These are phyloP conservation scores for Oreotrochilus melanogaster DNA, from an alignment of 2,113 vertebrate species.

Conservation along the genomic window DNA sequence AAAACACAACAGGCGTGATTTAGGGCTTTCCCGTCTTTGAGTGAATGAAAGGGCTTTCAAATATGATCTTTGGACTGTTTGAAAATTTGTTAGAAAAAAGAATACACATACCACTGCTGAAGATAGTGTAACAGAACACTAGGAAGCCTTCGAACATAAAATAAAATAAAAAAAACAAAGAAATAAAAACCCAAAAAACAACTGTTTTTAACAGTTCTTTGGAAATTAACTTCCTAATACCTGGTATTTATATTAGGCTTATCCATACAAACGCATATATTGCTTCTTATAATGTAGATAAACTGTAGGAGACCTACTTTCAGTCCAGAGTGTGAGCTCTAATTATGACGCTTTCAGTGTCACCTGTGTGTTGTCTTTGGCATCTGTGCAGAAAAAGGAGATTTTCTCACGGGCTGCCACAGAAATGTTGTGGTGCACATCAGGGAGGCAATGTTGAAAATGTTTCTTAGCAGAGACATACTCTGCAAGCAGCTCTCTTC, in stretches of 20 bases:
- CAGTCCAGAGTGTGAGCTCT: not conserved
- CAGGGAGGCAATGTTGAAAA: not conserved
- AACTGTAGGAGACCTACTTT: not conserved
- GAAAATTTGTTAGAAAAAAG: not conserved
- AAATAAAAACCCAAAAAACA: no score
- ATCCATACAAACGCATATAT: not conserved
- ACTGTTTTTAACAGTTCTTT: not conserved
- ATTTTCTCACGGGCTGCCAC: not conserved
- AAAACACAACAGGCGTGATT: constrained; percentile 13
- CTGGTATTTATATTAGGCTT: not conserved
- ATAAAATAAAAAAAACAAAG: not conserved
- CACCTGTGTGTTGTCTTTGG: not conserved
- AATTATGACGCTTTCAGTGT: not conserved
- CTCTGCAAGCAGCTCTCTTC: not conserved
- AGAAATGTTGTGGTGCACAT: not conserved
- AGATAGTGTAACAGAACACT: not conserved
- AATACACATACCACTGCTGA: not conserved
- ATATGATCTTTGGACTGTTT: not conserved
- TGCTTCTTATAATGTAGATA: not conserved
- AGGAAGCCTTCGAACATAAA: not conserved
- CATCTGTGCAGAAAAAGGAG: rapidly evolving
- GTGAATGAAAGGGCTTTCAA: not conserved
- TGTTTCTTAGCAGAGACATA: not conserved
- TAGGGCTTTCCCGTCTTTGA: not conserved
- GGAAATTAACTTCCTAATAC: not conserved